Evolutionary conservation across 2,797 vertebrate genomes (phyloP).

Genomic region (Characodon lateralis): DNA sequence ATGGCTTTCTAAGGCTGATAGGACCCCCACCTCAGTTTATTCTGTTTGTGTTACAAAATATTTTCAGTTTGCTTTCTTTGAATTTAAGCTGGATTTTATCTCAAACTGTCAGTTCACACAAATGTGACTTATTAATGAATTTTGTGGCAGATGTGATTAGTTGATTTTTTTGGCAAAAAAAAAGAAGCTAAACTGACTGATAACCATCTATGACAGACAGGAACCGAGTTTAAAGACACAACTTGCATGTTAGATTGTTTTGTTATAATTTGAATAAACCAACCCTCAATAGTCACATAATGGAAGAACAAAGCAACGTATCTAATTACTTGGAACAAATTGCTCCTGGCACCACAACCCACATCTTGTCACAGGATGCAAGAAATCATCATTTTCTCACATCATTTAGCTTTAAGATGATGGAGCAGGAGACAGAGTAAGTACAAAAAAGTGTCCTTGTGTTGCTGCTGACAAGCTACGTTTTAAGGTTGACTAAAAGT

Average conservation of each 20-base stretch:
- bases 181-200: neutral
- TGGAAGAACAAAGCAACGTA: slow-evolving; percentile 1
- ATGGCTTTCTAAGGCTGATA: slow-evolving; percentile 7
- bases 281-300: neutral
- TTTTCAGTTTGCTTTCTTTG: neutral
- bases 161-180: slow-evolving; percentile 2
- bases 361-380: slow-evolving; percentile 28
- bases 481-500: slow-evolving; percentile 8
- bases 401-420: slow-evolving; percentile 35
- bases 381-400: slow-evolving; percentile 20
- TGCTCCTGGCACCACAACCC: neutral
- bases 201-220: neutral
- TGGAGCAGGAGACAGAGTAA: neutral
- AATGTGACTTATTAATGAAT: neutral
- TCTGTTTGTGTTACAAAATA: neutral
- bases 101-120: neutral
- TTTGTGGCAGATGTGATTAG: neutral
- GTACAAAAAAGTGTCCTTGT: neutral
- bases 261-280: slow-evolving; percentile 4
- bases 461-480: neutral
- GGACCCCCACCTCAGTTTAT: neutral
- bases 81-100: neutral
- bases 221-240: slow-evolving; percentile 16
- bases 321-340: slow-evolving; percentile 43
- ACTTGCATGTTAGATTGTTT: slow-evolving; percentile 2